These are phyloP conservation scores for Columba guinea DNA, from an alignment of 2,797 vertebrate species.

Conservation along the genomic window DNA sequence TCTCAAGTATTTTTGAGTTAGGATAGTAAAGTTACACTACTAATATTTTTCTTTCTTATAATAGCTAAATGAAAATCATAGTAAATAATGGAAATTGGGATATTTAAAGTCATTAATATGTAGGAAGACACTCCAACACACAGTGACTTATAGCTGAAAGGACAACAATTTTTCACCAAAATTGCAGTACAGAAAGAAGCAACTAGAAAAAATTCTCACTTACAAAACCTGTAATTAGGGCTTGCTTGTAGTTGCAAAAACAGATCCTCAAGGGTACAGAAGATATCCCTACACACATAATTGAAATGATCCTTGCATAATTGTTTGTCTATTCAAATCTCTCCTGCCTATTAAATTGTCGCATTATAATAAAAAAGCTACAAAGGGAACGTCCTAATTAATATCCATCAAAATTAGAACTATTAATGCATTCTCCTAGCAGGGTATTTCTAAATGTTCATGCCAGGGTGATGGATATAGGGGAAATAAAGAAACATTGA, in stretches of 20 bases:
- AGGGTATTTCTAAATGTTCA: background rate
- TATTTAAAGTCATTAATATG: background rate
- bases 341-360: slow-evolving; percentile 7
- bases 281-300: background rate
- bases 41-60: background rate
- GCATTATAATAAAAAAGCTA: background rate
- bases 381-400: background rate
- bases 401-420: background rate
- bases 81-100: background rate
- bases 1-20: background rate
- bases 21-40: background rate
- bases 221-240: background rate
- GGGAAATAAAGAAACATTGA: background rate
- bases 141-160: background rate
- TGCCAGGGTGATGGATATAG: background rate
- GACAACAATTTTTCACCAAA: background rate
- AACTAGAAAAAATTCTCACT: background rate
- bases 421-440: background rate
- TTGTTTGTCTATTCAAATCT: background rate
- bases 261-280: background rate
- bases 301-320: slow-evolving; percentile 18
- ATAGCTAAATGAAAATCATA: background rate
- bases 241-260: background rate
- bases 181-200: background rate
- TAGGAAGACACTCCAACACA: background rate